phyloP scores from a whole-genome alignment of 2,888 invertebrate genomes.

The Capitulum mitella region DNA sequence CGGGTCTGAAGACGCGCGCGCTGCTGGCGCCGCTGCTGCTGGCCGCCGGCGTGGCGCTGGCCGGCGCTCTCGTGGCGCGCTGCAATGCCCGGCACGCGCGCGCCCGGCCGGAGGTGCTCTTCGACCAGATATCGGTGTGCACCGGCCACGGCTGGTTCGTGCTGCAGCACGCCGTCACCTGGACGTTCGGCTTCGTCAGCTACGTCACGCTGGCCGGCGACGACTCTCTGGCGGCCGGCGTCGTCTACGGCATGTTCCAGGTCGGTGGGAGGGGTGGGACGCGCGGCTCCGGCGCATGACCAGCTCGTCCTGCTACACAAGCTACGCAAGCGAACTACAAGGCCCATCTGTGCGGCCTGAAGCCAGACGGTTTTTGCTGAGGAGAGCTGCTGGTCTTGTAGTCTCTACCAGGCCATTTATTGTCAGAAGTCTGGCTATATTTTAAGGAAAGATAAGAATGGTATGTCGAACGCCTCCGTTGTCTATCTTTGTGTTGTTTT shows the following conservation, averaged over 20 bases:
- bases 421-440: no score
- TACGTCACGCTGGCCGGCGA: slow-evolving; percentile 30
- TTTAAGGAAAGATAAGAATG: no score
- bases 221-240: slow-evolving; percentile 28
- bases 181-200: slow-evolving; percentile 32
- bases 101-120: slow-evolving; percentile 33
- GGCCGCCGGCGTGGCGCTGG: slow-evolving; percentile 28
- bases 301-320: no score
- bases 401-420: no score
- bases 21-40: slow-evolving; percentile 31
- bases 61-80: slow-evolving; percentile 25
- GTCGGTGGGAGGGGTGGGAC: slow-evolving; percentile 29
- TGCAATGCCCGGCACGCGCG: slow-evolving; percentile 31
- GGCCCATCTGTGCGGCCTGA: no score
- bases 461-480: no score
- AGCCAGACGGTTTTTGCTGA: no score
- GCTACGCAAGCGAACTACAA: no score
- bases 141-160: neutral
- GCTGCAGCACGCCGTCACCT: slow-evolving; percentile 20
- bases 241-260: slow-evolving; percentile 31
- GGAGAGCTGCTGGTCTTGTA: no score
- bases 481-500: no score
- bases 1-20: neutral
- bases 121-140: slow-evolving; percentile 30
- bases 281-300: no score